Base-by-base conservation (phyloP, 2,113 vertebrate species). In the Bubo bubo region DNA sequence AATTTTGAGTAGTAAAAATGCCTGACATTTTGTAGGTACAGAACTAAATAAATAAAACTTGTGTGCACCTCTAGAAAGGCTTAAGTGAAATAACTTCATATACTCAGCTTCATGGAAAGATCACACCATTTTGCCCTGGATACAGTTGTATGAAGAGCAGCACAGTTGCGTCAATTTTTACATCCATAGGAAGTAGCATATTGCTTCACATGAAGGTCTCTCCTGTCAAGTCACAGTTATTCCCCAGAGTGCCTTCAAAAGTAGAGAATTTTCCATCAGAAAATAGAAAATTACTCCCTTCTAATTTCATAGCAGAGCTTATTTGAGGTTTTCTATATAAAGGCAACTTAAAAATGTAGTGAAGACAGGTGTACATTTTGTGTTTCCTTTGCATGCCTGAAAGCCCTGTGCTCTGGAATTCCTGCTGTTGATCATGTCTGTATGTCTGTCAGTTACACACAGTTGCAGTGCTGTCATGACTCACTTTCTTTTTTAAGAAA, bases 161-260 rank as follows among this genome's bases (percentile, higher is more conserved):
- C 28, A 55, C 41, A 67, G 13, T 64, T 64, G 91, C 82, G 55
- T 96, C 95, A 87, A 71, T 74, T 96, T 93, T 76, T 92, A 17
- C 68, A 62, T 81, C 63, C 64, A 3, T 23, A 24, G n/a, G 47
- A 96, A 60, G 76, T 34, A 82, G 32, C 10, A 6, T 8, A n/a
- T 43, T 37, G 8, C 50, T 82, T 60, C 74, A 62, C 21, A 10
- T 12, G 22, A 59, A 88, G 60, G 47, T 75, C 72, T 90, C 60
- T 79, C 28, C 79, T 64, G 74, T 60, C 19, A 49, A 26, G 20
- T 75, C 12, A 16, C n/a, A 70, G 67, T 30, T 3, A 66, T 43
- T 95, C 96, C 76, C 62, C 72, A 87, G 49, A 84, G 47, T 60
- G 18, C n/a, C 23, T 86, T 79, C 34, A 53, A 23, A 89, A 76